These are phyloP conservation scores for Ptychodera flava DNA, from an alignment of 35 echinoderm and acorn worm genomes.

Conservation along the genomic window DNA sequence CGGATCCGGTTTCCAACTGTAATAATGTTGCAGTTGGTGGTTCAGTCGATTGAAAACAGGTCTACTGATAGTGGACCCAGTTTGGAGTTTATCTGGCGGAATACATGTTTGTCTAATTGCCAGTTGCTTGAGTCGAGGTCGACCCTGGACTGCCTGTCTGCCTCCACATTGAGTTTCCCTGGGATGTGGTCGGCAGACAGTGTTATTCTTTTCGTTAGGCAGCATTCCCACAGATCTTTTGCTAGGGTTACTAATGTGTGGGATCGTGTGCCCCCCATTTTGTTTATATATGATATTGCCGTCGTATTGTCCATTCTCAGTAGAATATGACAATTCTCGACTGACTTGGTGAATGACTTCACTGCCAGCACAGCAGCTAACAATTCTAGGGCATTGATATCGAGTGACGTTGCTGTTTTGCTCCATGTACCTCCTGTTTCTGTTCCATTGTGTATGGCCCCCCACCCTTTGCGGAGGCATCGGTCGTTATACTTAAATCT, in stretches of 20 bases:
- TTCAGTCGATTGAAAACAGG: background rate
- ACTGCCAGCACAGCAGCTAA: background rate
- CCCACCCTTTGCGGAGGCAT: constrained; percentile 7
- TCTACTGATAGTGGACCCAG: background rate
- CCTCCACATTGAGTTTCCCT: background rate
- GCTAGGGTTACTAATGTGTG: background rate
- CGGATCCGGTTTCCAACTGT: background rate
- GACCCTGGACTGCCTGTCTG: background rate
- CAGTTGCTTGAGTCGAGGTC: too few relatives aligned
- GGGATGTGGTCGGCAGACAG: background rate
- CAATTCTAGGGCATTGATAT: constrained; percentile 21
- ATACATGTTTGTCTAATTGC: background rate
- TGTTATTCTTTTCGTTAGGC: background rate
- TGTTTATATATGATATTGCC: constrained; percentile 16
- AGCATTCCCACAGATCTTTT: background rate
- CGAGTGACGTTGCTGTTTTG: background rate
- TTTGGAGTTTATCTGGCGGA: background rate
- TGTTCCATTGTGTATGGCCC: background rate
- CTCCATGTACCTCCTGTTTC: constrained; percentile 7
- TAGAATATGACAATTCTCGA: background rate
- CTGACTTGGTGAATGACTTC: background rate
- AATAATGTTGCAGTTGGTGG: background rate
- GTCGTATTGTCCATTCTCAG: constrained; percentile 23
- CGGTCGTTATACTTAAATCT: constrained; percentile 10
- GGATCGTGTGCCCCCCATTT: constrained; percentile 11